Evolutionary conservation across 2,888 invertebrate species (phyloP).

Genomic region (Deladenus siricidicola): DNA sequence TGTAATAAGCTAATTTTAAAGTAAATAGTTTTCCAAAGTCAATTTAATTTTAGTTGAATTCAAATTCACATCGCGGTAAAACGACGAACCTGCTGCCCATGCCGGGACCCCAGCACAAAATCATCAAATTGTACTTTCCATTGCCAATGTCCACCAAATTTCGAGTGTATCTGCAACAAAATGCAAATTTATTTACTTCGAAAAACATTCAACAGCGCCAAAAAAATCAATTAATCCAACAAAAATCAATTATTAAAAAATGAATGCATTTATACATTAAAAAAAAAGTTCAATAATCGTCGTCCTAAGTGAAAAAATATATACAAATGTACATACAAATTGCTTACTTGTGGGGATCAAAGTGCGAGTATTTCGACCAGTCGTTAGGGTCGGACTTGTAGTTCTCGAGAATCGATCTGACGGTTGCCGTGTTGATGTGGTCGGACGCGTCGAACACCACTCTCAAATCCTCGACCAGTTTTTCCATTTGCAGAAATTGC

Average conservation of each 20-base stretch:
- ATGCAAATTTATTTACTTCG: no score
- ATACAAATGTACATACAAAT: not conserved
- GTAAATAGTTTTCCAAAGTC: not conserved
- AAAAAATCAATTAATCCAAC: no score
- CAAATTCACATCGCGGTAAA: not conserved
- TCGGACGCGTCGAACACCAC: constrained; percentile 58
- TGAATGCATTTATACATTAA: not conserved
- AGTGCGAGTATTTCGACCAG: constrained; percentile 89
- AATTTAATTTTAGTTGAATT: not conserved
- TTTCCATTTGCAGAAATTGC: no score
- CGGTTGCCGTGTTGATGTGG: constrained; percentile 80
- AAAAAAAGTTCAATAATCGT: not conserved
- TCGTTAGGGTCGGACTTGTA: constrained; percentile 82
- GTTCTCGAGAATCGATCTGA: constrained; percentile 66
- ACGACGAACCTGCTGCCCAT: constrained; percentile 59
- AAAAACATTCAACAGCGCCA: no score
- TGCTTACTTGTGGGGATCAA: constrained; percentile 66
- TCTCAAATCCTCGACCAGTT: constrained; percentile 36
- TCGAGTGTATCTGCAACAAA: constrained; percentile 76
- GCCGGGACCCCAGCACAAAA: constrained; percentile 94
- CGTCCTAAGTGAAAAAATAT: not conserved
- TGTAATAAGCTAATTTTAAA: constrained; percentile 44
- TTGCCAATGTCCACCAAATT: constrained; percentile 92
- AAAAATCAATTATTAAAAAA: no score
- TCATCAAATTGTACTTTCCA: constrained; percentile 91